Evolutionary conservation across 2,113 vertebrate species (phyloP), one percentile per base, ranked within the genome.

Genomic region (Glareola pratincola): DNA sequence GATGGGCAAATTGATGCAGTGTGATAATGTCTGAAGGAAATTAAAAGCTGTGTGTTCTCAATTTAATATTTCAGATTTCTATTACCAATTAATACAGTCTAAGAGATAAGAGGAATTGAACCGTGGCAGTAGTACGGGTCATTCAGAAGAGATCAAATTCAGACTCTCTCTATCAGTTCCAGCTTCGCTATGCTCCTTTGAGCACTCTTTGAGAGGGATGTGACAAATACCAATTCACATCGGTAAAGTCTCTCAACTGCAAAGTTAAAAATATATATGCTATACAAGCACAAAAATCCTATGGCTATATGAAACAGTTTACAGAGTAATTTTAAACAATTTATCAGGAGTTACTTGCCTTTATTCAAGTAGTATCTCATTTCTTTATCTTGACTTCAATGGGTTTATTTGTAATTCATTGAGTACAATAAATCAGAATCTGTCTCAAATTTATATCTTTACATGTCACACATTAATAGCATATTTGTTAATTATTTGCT

Each of bases 41-140:
- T 96, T 45, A 96, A 97, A 96, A 91, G 56, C 72, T 7, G 4
- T 24, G 67, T 8, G 0, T 92, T 95, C 86, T 81, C 90, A 79
- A 72, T 94, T 85, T 90, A 95, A 78, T 90, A 87, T 92, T 92
- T 94, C 81, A 94, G 83, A 92, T 83, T 68, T 62, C 90, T 90
- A 78, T 92, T 95, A 83, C 62, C 48, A 96, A 92, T 97, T 96
- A 80, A 69, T 93, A 29, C 2, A 2, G n/a, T 50, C 81, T 81
- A 79, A 87, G 47, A 89, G 32, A 74, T 54, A 77, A 45, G 56
- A 92, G 36, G 53, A 94, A 69, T 59, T 95, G 91, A 91, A 85
- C 45, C 16, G 0, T 7, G 4, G n/a, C 80, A 57, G 64, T 45
- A 41, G 39, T 30, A 4, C 34, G 45, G 80, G 69, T 76, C 87